Percentiles rank a stretch among this genome's conserved stretches.
Evolutionary conservation across 2,113 vertebrate species (phyloP).

Genomic region (Tympanuchus pallidicinctus): DNA sequence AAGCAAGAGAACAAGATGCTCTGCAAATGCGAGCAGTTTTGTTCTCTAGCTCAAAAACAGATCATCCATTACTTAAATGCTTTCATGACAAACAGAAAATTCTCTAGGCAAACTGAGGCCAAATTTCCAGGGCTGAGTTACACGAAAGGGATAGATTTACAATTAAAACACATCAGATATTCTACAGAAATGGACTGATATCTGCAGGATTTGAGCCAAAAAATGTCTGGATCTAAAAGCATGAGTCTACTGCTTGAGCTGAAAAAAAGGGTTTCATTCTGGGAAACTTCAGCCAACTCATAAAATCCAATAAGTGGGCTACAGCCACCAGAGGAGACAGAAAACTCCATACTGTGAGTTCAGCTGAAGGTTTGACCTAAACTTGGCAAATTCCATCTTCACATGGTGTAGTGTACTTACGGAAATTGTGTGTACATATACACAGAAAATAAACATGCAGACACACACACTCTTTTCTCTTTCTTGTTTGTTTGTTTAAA

Average conservation of each 20-base stretch:
- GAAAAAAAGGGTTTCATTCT: constrained; percentile 44
- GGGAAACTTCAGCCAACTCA: constrained; percentile 56
- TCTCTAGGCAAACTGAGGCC: not conserved
- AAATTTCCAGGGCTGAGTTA: constrained; percentile 5
- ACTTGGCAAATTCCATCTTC: constrained; percentile 52
- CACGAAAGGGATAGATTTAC: constrained; percentile 39
- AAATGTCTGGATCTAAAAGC: constrained; percentile 59
- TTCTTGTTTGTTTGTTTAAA: constrained; percentile 47
- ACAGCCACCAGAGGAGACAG: constrained; percentile 55
- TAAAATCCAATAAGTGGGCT: constrained; percentile 43
- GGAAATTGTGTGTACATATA: not conserved
- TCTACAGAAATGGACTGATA: constrained; percentile 44
- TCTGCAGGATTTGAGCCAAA: constrained; percentile 30
- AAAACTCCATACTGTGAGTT: constrained; percentile 15
- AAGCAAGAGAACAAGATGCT: not conserved
- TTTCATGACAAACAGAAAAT: not conserved
- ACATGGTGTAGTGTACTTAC: not conserved
- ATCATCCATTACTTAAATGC: not conserved
- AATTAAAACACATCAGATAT: constrained; percentile 56
- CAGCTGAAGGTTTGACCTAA: constrained; percentile 53
- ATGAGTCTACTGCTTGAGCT: constrained; percentile 48
- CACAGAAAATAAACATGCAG: constrained; percentile 11
- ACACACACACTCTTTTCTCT: not conserved
- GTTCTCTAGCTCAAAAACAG: not conserved
- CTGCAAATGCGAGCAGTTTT: not conserved